Base-by-base conservation (phyloP, 2,797 vertebrate genomes). In the Myotis daubentonii region DNA sequence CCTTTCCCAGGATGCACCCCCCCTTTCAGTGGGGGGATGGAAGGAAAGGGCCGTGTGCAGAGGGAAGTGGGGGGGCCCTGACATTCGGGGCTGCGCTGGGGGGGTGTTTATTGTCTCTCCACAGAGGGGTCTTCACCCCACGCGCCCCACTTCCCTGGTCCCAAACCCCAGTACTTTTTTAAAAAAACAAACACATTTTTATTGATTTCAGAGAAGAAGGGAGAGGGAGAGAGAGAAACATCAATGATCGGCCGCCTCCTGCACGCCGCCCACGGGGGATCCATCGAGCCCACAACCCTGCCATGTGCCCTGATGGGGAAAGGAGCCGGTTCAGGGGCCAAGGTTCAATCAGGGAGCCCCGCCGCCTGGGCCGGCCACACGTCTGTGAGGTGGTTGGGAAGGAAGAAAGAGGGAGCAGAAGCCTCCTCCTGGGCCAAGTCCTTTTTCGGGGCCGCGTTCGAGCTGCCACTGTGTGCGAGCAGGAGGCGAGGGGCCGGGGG, bases 1-100 rank as follows among this genome's bases (percentile, higher is more conserved):
- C 6, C 7, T 33, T 16, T 55, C 15, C 2, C 0, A 0, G 2
- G 17, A 20, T 9, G n/a, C 1, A 15, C 55, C 19, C 30, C 30
- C 5, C 23, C 0, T 5, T 25, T 33, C 16, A 38, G 15, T 1
- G 3, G 36, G 6, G 38, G n/a, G 83, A 9, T 10, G 17, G 15
- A 49, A 66, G 33, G 6, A 28, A 20, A 2, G 12, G 70, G 44
- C 11, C 71, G 1, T 4, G 2, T 8, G 28, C 4, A 1, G 9
- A 71, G 47, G 23, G 33, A 0, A 2, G 8, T 23, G 0, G 2
- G 23, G 75, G 44, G 68, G 17, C 41, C 60, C 78, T 6, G 3
- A 22, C 16, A 0, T 36, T 6, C 3, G n/a, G 19, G 22, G 36
- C 72, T 72, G 41, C 36, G 15, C 28, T 9, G 1, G 2, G 28